These are phyloP conservation scores for Oscheius onirici DNA, from an alignment of 2,888 invertebrate species.

Conservation along the genomic window DNA sequence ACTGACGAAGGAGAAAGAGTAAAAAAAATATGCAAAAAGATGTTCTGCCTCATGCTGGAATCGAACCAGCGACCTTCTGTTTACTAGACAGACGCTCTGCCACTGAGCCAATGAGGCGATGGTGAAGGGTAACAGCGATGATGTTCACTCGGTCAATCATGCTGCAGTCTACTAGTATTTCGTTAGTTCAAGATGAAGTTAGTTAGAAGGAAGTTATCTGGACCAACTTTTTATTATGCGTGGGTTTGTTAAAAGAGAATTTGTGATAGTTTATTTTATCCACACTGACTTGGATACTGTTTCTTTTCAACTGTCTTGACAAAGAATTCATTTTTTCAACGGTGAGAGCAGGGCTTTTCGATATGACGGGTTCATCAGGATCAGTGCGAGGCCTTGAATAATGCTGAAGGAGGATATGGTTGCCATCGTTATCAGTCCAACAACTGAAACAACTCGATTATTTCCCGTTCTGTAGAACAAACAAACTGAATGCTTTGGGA, in stretches of 20 bases:
- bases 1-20: no score
- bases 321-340: no score
- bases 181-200: no score
- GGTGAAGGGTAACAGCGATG: not conserved
- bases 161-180: no score
- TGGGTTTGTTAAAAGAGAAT: no score
- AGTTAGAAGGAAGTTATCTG: no score
- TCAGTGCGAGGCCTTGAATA: not conserved
- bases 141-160: no score
- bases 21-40: not conserved
- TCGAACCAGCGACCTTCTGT: constrained; percentile 68
- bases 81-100: constrained; percentile 68
- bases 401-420: not conserved
- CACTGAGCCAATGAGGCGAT: constrained; percentile 63
- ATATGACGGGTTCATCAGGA: not conserved
- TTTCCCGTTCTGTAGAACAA: not conserved
- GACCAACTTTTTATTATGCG: no score
- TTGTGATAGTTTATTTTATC: no score
- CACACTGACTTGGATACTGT: no score
- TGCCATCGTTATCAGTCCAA: not conserved
- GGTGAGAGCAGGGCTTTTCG: no score
- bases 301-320: no score
- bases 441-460: not conserved
- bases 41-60: constrained; percentile 61
- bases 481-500: not conserved